Evolutionary conservation across 2,888 invertebrate genomes (phyloP).

Genomic region (Rhopalosiphum nymphaeae): DNA sequence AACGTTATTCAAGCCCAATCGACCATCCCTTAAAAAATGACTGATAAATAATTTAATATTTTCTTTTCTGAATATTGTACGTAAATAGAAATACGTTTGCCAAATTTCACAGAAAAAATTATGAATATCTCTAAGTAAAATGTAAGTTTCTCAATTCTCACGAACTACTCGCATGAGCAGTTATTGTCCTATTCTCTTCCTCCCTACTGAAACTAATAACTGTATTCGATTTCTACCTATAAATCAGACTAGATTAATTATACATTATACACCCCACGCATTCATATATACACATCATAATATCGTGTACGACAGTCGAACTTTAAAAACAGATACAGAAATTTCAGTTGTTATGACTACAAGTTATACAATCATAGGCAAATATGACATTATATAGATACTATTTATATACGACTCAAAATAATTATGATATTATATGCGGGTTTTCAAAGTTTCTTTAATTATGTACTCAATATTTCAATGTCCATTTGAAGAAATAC

Average conservation of each 20-base stretch:
- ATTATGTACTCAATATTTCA: not conserved
- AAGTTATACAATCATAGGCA: not conserved
- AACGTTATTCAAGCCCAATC: too few species aligned
- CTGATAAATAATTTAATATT: too few species aligned
- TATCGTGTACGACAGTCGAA: not conserved
- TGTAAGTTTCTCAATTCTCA: too few species aligned
- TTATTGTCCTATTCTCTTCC: not conserved
- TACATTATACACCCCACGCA: not conserved
- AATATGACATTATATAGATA: not conserved
- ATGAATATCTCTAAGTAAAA: too few species aligned
- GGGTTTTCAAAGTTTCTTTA: not conserved
- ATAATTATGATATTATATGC: not conserved
- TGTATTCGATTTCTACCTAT: not conserved
- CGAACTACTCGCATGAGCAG: too few species aligned
- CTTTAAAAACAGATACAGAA: not conserved
- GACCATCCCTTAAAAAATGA: too few species aligned
- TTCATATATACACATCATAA: not conserved
- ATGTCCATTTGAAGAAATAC: not conserved
- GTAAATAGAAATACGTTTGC: too few species aligned
- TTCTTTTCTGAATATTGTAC: too few species aligned
- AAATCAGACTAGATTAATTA: not conserved
- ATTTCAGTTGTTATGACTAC: not conserved
- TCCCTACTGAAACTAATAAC: not conserved
- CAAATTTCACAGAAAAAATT: too few species aligned
- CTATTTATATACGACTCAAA: not conserved